Evolutionary conservation across 2,797 vertebrate genomes (phyloP), one percentile per base, ranked within the genome.

Genomic region (Helostoma temminkii): DNA sequence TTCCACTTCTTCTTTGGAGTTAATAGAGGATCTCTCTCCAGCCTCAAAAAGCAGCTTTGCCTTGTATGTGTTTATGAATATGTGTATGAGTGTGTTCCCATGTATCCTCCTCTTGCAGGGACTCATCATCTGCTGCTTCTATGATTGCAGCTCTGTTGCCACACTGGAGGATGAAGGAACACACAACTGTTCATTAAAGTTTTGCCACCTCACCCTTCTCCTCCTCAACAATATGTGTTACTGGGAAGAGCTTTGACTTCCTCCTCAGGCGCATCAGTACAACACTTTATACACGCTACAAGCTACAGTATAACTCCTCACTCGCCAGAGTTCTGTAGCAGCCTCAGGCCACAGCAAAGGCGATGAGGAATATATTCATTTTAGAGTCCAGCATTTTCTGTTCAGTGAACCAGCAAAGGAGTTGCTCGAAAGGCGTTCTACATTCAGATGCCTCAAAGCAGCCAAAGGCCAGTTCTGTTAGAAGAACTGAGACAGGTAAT

Each of bases 251-350:
- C 78, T 59, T 55, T 16, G 19, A 56, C 52, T 71, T 72, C 72
- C 50, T 80, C 78, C 68, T 78, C 76, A 3, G 78, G 76, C 74
- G 34, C 67, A 56, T 64, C 18, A 18, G 5, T 59, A 15, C 64
- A 78, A 67, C 77, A 58, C 70, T 73, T 66, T 76, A 58, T 62
- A 79, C 73, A 78, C n/a, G n/a, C n/a, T 72, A 81, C 75, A 83
- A 48, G 81, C 74, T 34, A 1, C 67, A 68, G 56, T 39, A 73
- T 84, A 66, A 67, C 60, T 73, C 78, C 30, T 39, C 57, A 39
- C 67, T 74, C 74, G 47, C 66, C 50, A 14, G 78, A 83, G 79
- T 60, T 74, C 48, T 32, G 10, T 0, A 36, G 57, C 64, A 57
- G 85, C 88, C 73, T 55, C 48, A 3, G 76, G 82, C 82, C 68